Conservation (phyloP, 2,888 invertebrate species). For the Epirrita christyi region DNA sequence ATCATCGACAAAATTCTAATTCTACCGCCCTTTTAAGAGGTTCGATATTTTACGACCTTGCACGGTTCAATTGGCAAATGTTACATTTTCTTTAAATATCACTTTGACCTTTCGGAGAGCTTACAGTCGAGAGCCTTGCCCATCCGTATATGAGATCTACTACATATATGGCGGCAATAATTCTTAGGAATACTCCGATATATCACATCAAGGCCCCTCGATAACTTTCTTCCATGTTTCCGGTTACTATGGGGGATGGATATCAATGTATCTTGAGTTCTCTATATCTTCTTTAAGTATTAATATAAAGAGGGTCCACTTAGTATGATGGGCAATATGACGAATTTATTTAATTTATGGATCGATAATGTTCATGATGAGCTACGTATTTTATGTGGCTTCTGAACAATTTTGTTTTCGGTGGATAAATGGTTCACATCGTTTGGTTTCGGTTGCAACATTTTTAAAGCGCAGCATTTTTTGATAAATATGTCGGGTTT, state of each 20-base stretch:
- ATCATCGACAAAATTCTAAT: neutral
- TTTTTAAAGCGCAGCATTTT: too few species aligned
- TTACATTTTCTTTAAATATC: slow-evolving; percentile 26
- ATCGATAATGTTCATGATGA: neutral
- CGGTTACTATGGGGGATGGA: slow-evolving; percentile 29
- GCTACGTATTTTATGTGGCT: neutral
- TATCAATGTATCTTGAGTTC: slow-evolving; percentile 30
- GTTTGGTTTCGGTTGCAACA: too few species aligned
- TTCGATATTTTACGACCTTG: neutral
- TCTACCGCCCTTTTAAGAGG: neutral
- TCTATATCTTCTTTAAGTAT: slow-evolving; percentile 24
- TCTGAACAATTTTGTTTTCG: neutral
- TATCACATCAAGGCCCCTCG: slow-evolving; percentile 71
- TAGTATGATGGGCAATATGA: slow-evolving; percentile 19
- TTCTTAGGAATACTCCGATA: slow-evolving; percentile 70
- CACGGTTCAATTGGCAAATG: slow-evolving; percentile 6
- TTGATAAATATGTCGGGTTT: too few species aligned
- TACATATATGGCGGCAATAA: slow-evolving; percentile 66
- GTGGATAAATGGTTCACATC: too few species aligned
- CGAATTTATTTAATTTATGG: slow-evolving; percentile 9
- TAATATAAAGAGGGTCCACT: slow-evolving; percentile 20
- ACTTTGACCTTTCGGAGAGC: slow-evolving; percentile 31
- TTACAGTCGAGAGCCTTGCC: slow-evolving; percentile 32
- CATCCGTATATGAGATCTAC: slow-evolving; percentile 51
- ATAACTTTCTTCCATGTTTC: slow-evolving; percentile 62